Percentiles rank a stretch among this genome's conserved stretches.
phyloP scores from a whole-genome alignment of 2,113 vertebrate species.

The Esox niger region DNA sequence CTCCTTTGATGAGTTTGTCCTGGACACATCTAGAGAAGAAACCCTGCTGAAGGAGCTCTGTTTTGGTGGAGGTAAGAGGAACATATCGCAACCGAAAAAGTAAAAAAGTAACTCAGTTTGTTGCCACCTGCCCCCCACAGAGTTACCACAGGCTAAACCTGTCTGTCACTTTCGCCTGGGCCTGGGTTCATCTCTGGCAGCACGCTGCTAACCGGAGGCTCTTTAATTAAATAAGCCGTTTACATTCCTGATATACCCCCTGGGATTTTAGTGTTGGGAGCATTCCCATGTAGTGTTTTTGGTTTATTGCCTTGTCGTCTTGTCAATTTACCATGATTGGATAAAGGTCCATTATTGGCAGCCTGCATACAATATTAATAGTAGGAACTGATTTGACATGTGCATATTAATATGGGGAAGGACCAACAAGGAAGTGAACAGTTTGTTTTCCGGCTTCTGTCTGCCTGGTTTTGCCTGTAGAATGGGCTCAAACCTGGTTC shows the following conservation, averaged over 20 bases:
- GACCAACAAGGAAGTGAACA: not conserved
- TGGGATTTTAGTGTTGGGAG: constrained; percentile 21
- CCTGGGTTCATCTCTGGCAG: constrained; percentile 31
- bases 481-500: not conserved
- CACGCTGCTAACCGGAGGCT: constrained; percentile 26
- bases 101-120: not conserved
- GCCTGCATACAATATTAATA: not conserved
- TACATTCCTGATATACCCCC: constrained; percentile 6
- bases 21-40: constrained; percentile 86
- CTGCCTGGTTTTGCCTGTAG: not conserved
- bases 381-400: not conserved
- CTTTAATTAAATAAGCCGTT: constrained; percentile 38
- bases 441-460: not conserved
- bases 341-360: constrained; percentile 5
- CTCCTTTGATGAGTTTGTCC: constrained; percentile 87
- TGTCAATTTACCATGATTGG: not conserved
- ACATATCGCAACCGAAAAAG: not conserved
- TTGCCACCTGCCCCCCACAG: not conserved
- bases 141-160: not conserved
- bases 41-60: constrained; percentile 82
- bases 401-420: not conserved
- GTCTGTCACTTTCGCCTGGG: constrained; percentile 7
- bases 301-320: constrained; percentile 23
- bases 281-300: constrained; percentile 28
- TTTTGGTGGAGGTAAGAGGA: constrained; percentile 82